Evolutionary conservation across 35 echinoderm and acorn worm genomes (phyloP).

Genomic region (Apostichopus japonicus): DNA sequence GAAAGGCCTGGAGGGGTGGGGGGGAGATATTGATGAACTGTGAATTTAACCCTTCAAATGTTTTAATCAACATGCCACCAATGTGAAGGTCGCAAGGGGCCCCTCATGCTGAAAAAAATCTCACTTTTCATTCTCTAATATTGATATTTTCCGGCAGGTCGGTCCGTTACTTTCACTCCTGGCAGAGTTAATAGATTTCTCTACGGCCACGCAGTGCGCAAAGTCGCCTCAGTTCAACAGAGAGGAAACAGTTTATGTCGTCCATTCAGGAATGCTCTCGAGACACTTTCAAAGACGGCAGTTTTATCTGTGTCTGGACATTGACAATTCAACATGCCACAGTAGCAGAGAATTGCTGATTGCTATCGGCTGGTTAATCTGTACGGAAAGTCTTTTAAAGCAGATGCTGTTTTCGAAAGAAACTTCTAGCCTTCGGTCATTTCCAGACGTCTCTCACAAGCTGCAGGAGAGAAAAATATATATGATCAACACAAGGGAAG

Average conservation of each 20-base stretch:
- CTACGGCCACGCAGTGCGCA: neutral
- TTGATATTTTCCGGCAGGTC: neutral
- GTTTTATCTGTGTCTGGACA: conserved; percentile 24
- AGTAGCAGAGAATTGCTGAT: conserved; percentile 42
- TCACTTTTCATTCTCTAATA: too few species aligned
- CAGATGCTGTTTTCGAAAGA: neutral
- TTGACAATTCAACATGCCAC: neutral
- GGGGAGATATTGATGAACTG: too few species aligned
- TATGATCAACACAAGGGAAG: neutral
- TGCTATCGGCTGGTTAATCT: conserved; percentile 24
- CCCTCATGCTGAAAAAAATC: too few species aligned
- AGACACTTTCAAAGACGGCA: neutral
- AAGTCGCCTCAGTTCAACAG: neutral
- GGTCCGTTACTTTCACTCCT: neutral
- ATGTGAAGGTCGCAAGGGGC: too few species aligned
- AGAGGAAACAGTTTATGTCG: neutral
- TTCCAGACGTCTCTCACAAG: conserved; percentile 6
- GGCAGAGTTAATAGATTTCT: conserved; percentile 19
- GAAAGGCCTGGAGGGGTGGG: too few species aligned
- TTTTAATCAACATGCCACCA: too few species aligned
- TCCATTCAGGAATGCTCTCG: conserved; percentile 18
- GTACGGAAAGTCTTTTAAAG: conserved; percentile 5
- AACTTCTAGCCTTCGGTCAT: neutral
- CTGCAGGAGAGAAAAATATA: neutral
- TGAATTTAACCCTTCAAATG: too few species aligned